phyloP scores from a whole-genome alignment of 2,888 invertebrate species.

The Miltochrista miniata region DNA sequence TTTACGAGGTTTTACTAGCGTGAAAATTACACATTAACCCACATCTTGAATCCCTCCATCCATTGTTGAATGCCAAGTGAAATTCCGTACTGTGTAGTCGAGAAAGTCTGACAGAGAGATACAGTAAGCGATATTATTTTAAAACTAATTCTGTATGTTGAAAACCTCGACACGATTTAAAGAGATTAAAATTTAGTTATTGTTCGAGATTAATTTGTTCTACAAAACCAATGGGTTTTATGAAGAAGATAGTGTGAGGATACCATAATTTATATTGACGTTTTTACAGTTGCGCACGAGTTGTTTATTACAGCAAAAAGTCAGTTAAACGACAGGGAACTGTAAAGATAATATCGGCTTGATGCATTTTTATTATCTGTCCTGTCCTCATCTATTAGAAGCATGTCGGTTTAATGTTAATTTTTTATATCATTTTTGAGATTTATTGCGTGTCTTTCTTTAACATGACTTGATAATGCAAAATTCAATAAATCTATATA shows the following conservation, averaged over 20 bases:
- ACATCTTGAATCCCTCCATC: no score
- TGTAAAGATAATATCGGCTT: slow-evolving; percentile 36
- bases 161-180: neutral
- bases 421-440: slow-evolving; percentile 34
- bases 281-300: slow-evolving; percentile 46
- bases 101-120: no score
- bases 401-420: slow-evolving; percentile 2
- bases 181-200: slow-evolving; percentile 4
- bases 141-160: no score
- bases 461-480: no score
- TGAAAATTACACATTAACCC: no score
- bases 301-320: slow-evolving; percentile 55
- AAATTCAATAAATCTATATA: neutral
- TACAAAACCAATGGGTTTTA: slow-evolving; percentile 36
- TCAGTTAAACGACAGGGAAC: slow-evolving; percentile 39
- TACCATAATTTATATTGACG: slow-evolving; percentile 37
- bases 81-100: no score
- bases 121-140: no score
- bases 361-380: slow-evolving; percentile 36
- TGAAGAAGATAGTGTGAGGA: slow-evolving; percentile 28
- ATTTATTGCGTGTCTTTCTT: neutral
- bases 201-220: slow-evolving; percentile 19
- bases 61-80: no score
- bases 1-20: no score
- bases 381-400: slow-evolving; percentile 45